A percentile compares a stretch with the other conserved stretches of the same genome.
phyloP scores from a whole-genome alignment of 2,113 vertebrate species.

The Vulpes ferrilata region DNA sequence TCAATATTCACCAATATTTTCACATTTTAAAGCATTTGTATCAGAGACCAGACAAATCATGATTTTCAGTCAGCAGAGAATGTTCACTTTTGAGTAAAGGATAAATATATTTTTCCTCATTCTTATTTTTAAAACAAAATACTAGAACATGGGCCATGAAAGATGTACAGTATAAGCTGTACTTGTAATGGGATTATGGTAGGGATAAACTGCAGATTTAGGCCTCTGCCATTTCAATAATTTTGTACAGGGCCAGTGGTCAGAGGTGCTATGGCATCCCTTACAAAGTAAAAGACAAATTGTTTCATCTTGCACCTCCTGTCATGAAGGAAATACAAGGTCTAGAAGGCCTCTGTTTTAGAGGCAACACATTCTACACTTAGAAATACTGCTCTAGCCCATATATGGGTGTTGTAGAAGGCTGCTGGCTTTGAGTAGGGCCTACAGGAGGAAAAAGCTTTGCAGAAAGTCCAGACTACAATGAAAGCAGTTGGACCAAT shows the following conservation, averaged over 20 bases:
- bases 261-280: neutral
- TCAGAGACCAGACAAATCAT: neutral
- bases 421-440: neutral
- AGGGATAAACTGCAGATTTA: neutral
- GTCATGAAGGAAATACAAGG: neutral
- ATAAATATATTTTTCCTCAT: neutral
- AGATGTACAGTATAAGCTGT: neutral
- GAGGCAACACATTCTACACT: neutral
- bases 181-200: neutral
- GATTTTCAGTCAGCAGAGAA: neutral
- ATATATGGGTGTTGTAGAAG: neutral
- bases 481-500: neutral
- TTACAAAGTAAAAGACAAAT: constrained; percentile 5
- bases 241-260: neutral
- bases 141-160: neutral
- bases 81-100: neutral
- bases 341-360: neutral
- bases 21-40: neutral
- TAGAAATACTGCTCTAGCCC: neutral
- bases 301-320: neutral
- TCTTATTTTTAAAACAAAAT: neutral
- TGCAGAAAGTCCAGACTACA: neutral
- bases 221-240: neutral
- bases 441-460: neutral
- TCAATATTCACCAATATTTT: neutral